phyloP scores from a whole-genome alignment of 2,113 vertebrate species.

The Muntiacus muntjak region DNA sequence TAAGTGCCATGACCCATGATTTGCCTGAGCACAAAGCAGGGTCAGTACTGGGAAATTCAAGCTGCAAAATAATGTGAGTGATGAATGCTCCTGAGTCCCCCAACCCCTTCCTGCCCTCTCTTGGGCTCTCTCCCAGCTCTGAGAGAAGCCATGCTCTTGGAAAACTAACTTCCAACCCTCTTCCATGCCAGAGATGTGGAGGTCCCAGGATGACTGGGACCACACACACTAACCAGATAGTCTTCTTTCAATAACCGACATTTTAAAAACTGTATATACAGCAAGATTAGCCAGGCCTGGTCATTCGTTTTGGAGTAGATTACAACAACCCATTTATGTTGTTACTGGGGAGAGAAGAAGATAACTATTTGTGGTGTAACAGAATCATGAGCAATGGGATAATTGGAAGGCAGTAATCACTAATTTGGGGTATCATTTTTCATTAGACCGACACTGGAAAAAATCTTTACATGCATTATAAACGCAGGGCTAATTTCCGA shows the following conservation, averaged over 20 bases:
- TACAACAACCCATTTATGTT: not conserved
- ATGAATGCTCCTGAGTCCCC: not conserved
- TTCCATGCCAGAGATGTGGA: not conserved
- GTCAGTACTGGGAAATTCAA: slow-evolving; percentile 10
- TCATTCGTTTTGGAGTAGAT: not conserved
- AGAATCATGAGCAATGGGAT: slow-evolving; percentile 26
- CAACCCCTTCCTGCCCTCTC: not conserved
- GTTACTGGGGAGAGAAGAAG: not conserved
- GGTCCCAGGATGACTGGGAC: not conserved
- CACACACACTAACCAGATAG: not conserved
- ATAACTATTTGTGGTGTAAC: slow-evolving; percentile 34
- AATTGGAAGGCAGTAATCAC: not conserved
- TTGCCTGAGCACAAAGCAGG: slow-evolving; percentile 6
- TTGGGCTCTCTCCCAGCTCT: not conserved
- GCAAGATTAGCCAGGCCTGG: not conserved
- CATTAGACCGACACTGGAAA: not conserved
- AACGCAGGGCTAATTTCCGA: slow-evolving; percentile 6
- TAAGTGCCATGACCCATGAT: not conserved
- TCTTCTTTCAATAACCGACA: not conserved
- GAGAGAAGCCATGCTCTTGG: not conserved
- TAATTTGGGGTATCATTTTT: slow-evolving; percentile 1
- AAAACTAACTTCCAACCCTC: not conserved
- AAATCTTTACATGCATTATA: not conserved
- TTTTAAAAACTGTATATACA: not conserved
- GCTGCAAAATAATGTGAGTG: not conserved